Evolutionary conservation across 2,888 invertebrate genomes (phyloP).

Genomic region (Polymixis flavicincta): DNA sequence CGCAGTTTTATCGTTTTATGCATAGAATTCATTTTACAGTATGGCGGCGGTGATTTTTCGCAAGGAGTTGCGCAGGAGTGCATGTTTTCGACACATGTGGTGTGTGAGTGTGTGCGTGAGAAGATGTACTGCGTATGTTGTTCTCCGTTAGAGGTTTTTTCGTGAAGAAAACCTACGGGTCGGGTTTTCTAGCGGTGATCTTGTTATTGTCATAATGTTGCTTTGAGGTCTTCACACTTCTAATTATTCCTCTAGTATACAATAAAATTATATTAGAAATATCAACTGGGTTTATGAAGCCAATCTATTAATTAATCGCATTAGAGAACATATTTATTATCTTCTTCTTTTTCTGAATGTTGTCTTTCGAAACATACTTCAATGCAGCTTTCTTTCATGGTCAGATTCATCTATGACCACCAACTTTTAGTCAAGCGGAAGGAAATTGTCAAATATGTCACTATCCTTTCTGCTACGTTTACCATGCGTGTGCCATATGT

Average conservation of each 20-base stretch:
- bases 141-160: conserved; percentile 64
- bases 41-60: conserved; percentile 53
- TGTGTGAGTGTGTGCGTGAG: conserved; percentile 63
- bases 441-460: not conserved
- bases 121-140: conserved; percentile 67
- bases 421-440: not conserved
- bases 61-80: conserved; percentile 71
- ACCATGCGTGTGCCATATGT: too few relatives aligned
- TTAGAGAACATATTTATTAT: not conserved
- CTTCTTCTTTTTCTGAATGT: not conserved
- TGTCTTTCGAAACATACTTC: not conserved
- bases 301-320: not conserved
- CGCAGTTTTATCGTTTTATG: conserved; percentile 74
- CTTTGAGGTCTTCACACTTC: conserved; percentile 24
- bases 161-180: conserved; percentile 61
- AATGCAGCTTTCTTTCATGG: not conserved
- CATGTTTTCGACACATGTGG: conserved; percentile 80
- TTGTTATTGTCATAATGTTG: conserved; percentile 41
- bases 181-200: conserved; percentile 57
- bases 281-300: not conserved
- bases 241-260: not conserved
- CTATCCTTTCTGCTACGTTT: not conserved
- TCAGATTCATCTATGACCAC: not conserved
- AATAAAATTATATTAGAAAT: not conserved
- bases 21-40: conserved; percentile 70